Evolutionary conservation across 2,888 invertebrate genomes (phyloP).

Genomic region (Tiliacea citrago): DNA sequence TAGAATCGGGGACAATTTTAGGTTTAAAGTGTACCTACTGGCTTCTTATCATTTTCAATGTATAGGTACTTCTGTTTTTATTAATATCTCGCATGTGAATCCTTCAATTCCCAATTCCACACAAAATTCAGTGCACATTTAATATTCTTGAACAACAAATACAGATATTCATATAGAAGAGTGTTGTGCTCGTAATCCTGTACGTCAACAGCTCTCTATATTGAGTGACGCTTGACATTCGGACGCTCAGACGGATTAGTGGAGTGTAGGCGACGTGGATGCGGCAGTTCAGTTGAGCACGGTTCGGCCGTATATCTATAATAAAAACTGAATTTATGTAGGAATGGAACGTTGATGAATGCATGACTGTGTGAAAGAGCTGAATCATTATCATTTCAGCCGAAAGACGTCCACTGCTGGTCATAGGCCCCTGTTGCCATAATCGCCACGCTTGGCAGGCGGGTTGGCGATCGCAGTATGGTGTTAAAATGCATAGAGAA

Average conservation of each 20-base stretch:
- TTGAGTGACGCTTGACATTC: slow-evolving; percentile 90
- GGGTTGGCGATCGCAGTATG: too few species aligned
- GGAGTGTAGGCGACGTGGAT: slow-evolving; percentile 67
- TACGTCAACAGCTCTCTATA: slow-evolving; percentile 81
- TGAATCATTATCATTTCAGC: too few species aligned
- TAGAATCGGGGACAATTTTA: too few species aligned
- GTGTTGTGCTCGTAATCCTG: slow-evolving; percentile 77
- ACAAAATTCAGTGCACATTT: slow-evolving; percentile 18
- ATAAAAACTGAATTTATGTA: too few species aligned
- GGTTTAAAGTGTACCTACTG: not conserved
- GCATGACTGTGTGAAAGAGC: too few species aligned
- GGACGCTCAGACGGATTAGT: slow-evolving; percentile 59
- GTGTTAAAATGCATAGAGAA: too few species aligned
- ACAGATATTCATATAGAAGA: slow-evolving; percentile 64
- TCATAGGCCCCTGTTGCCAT: too few species aligned
- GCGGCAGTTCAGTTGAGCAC: slow-evolving; percentile 64
- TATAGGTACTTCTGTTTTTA: not conserved
- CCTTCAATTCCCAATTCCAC: not conserved
- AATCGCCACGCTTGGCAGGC: too few species aligned
- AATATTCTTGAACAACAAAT: slow-evolving; percentile 54
- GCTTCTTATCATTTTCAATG: too few species aligned
- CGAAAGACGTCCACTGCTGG: too few species aligned
- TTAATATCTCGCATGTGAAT: not conserved
- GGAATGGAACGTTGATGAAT: too few species aligned
- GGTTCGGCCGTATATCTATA: not conserved